Conservation (phyloP, 2,797 vertebrate genomes). For the Helicolenus hilgendorfi region DNA sequence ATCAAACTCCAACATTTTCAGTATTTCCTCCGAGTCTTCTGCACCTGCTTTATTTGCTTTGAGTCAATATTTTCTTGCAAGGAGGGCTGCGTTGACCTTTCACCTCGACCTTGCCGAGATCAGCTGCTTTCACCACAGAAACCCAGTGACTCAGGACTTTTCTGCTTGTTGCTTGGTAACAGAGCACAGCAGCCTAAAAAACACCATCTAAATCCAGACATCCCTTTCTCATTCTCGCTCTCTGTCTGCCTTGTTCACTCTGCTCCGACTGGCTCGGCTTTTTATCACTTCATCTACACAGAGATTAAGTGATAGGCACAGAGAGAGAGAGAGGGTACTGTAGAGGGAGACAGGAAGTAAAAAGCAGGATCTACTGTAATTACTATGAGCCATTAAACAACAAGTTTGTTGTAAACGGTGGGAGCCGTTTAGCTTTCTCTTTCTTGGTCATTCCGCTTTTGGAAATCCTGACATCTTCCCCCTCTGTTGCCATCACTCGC, state of each 20-base stretch:
- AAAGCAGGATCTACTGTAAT: constrained; percentile 19
- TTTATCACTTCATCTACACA: constrained; percentile 51
- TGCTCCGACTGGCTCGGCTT: constrained; percentile 11
- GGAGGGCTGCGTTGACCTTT: constrained; percentile 54
- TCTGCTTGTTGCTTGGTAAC: constrained; percentile 78
- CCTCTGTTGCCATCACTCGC: constrained; percentile 31
- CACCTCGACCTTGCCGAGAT: constrained; percentile 59
- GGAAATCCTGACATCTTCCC: constrained; percentile 28
- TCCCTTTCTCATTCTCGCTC: constrained; percentile 16
- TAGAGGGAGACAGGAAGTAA: background rate
- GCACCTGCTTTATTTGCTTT: constrained; percentile 18
- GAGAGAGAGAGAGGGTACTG: background rate
- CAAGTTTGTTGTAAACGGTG: constrained; percentile 11
- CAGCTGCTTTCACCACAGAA: constrained; percentile 58
- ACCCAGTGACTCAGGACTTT: constrained; percentile 75
- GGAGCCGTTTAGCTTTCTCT: background rate
- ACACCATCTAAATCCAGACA: constrained; percentile 52
- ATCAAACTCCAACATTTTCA: background rate
- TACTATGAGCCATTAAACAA: constrained; percentile 17
- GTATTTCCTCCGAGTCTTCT: background rate
- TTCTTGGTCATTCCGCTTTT: background rate
- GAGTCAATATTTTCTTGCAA: constrained; percentile 65
- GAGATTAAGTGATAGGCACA: constrained; percentile 7
- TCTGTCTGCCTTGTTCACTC: constrained; percentile 18
- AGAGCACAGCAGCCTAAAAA: constrained; percentile 50